phyloP scores from a whole-genome alignment of 2,888 invertebrate species.

The Synanthedon tipuliformis region DNA sequence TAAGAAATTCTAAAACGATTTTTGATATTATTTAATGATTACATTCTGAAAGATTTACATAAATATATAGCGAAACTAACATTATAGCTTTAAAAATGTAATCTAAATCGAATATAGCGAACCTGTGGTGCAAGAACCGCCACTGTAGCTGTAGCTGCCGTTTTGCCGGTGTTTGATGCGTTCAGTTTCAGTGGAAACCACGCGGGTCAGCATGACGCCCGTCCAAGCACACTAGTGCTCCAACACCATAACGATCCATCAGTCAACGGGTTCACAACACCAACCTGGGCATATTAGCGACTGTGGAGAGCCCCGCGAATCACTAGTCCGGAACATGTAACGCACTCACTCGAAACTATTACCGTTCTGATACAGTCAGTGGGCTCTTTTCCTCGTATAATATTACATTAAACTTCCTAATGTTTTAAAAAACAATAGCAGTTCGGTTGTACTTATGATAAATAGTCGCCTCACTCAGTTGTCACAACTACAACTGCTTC shows the following conservation, averaged over 20 bases:
- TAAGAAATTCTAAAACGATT: too few relatives aligned
- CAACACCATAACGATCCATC: slow-evolving; percentile 48
- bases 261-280: slow-evolving; percentile 38
- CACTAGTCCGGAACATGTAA: slow-evolving; percentile 53
- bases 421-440: slow-evolving; percentile 55
- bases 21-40: too few relatives aligned
- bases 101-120: slow-evolving; percentile 15
- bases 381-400: slow-evolving; percentile 34
- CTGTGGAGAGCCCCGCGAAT: slow-evolving; percentile 31
- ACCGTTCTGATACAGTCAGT: slow-evolving; percentile 43
- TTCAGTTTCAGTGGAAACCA: slow-evolving; percentile 41
- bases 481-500: background rate
- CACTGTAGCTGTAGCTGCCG: slow-evolving; percentile 51
- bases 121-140: slow-evolving; percentile 58
- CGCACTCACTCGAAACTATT: slow-evolving; percentile 52
- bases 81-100: too few relatives aligned
- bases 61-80: too few relatives aligned
- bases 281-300: slow-evolving; percentile 38
- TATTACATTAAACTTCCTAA: slow-evolving; percentile 36
- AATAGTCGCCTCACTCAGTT: slow-evolving; percentile 15
- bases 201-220: slow-evolving; percentile 53
- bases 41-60: too few relatives aligned
- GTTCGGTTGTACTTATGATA: slow-evolving; percentile 22
- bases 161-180: slow-evolving; percentile 44
- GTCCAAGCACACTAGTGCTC: slow-evolving; percentile 31